A percentile compares a stretch with the other conserved stretches of the same genome.
These are phyloP conservation scores for Ochropacha duplaris DNA, from an alignment of 2,888 invertebrate species.

Conservation along the genomic window DNA sequence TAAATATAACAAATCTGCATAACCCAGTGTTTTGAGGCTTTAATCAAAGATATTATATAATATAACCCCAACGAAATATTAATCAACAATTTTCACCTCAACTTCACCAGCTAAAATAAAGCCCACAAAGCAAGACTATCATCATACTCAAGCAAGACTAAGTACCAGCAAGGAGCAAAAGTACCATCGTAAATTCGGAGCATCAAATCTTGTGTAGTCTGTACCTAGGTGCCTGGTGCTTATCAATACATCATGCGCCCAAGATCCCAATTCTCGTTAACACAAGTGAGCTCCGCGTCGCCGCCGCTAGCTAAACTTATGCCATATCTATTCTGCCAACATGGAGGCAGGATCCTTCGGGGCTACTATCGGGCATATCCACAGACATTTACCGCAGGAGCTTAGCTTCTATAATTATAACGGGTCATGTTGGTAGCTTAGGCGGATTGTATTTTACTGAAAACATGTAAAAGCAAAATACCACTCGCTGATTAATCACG, in stretches of 20 bases:
- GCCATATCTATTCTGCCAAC: conserved; percentile 5
- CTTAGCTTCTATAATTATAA: conserved; percentile 4
- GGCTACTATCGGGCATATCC: conserved; percentile 2
- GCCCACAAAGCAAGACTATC: too few relatives aligned
- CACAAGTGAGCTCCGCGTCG: background rate
- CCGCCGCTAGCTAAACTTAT: background rate
- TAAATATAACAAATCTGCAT: too few relatives aligned
- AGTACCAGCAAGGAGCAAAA: background rate
- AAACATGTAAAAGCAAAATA: too few relatives aligned
- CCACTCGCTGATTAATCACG: too few relatives aligned
- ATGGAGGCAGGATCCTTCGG: background rate
- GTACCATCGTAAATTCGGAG: too few relatives aligned
- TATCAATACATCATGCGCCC: conserved; percentile 6
- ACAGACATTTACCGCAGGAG: conserved; percentile 5
- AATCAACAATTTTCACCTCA: too few relatives aligned
- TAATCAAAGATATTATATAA: too few relatives aligned
- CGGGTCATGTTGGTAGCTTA: background rate
- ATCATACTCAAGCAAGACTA: too few relatives aligned
- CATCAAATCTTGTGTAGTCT: background rate
- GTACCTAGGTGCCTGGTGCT: background rate
- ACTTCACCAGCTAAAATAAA: too few relatives aligned
- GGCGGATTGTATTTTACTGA: background rate
- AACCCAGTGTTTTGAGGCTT: too few relatives aligned
- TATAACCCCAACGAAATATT: too few relatives aligned
- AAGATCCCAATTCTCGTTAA: conserved; percentile 4